These are phyloP conservation scores for Xestia rhomboidea DNA, from an alignment of 2,888 invertebrate genomes.

Conservation along the genomic window DNA sequence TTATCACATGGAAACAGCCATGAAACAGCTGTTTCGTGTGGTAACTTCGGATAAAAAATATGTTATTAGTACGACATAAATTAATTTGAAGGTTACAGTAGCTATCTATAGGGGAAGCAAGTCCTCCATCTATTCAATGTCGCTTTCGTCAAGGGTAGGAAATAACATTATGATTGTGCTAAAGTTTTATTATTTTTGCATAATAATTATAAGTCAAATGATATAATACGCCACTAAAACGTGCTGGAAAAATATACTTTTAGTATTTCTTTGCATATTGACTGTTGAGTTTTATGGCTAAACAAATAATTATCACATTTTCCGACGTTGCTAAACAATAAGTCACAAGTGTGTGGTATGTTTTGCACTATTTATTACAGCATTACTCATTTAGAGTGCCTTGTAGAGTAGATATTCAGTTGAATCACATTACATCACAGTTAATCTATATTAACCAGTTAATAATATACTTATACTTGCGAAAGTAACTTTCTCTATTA, in stretches of 20 bases:
- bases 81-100: constrained; percentile 28
- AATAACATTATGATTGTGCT: neutral
- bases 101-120: constrained; percentile 41
- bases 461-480: neutral
- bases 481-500: neutral
- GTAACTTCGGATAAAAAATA: neutral
- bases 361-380: neutral
- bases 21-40: neutral
- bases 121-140: constrained; percentile 34
- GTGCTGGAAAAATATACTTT: neutral
- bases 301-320: constrained; percentile 25
- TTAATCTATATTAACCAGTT: neutral
- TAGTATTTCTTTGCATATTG: neutral
- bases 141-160: constrained; percentile 23
- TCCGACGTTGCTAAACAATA: neutral
- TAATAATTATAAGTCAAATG: neutral
- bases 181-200: neutral
- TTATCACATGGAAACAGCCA: neutral
- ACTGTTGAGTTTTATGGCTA: constrained; percentile 3
- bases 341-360: constrained; percentile 2
- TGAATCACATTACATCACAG: neutral
- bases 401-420: neutral
- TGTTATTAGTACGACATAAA: neutral
- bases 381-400: neutral
- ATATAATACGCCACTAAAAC: neutral